Conservation (phyloP, 1,140 invertebrate species). For the Campodea augens region DNA sequence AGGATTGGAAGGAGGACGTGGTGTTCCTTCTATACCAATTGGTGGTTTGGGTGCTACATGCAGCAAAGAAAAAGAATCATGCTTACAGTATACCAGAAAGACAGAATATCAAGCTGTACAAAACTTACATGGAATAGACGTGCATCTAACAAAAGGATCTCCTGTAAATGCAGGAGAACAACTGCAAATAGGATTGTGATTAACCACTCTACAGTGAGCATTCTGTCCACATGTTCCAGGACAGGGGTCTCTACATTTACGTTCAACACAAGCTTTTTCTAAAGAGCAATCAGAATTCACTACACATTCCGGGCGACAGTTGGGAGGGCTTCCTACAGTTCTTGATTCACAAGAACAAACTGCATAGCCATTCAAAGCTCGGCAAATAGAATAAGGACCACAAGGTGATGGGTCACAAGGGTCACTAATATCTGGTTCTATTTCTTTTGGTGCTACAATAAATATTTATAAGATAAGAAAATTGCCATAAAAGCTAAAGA, state of each 20-base stretch:
- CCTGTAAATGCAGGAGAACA: slow-evolving; percentile 38
- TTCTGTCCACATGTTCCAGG: slow-evolving; percentile 40
- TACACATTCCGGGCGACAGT: slow-evolving; percentile 44
- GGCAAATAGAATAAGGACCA: slow-evolving; percentile 17
- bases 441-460: background rate
- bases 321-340: slow-evolving; percentile 16
- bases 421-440: slow-evolving; percentile 13
- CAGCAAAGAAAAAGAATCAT: slow-evolving; percentile 21
- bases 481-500: background rate
- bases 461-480: background rate
- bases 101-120: slow-evolving; percentile 24
- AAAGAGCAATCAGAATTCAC: slow-evolving; percentile 47
- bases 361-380: slow-evolving; percentile 14
- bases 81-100: slow-evolving; percentile 26
- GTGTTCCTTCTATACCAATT: background rate
- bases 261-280: slow-evolving; percentile 38
- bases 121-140: slow-evolving; percentile 34
- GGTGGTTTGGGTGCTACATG: background rate
- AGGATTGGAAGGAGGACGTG: no score
- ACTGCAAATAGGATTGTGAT: slow-evolving; percentile 20
- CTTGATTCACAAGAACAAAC: slow-evolving; percentile 15
- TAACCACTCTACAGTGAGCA: slow-evolving; percentile 16
- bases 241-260: slow-evolving; percentile 46
- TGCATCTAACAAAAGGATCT: slow-evolving; percentile 53
- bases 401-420: slow-evolving; percentile 18